A percentile compares a stretch with the other conserved stretches of the same genome.
Conservation (phyloP, 2,888 invertebrate genomes). For the Hirtodrosophila histrioides region DNA sequence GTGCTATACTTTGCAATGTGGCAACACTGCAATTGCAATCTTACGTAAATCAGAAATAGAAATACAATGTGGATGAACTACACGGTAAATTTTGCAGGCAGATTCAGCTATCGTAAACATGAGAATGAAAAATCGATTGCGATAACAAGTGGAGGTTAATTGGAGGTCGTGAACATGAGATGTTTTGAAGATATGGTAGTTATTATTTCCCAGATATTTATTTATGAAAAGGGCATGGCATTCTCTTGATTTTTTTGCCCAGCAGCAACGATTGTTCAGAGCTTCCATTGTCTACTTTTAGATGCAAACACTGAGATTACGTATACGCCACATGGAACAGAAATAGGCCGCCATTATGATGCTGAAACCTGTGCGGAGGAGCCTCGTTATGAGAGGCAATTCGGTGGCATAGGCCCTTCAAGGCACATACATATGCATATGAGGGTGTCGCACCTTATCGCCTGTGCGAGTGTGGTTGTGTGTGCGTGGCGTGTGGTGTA, state of each 20-base stretch:
- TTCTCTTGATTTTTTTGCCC: constrained; percentile 3
- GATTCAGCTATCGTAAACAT: no score
- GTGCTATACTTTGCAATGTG: no score
- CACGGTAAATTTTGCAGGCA: no score
- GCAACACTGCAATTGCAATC: no score
- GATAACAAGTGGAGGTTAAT: no score
- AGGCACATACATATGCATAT: constrained; percentile 18
- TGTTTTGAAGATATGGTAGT: no score
- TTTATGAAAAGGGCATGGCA: no score
- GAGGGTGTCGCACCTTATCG: constrained; percentile 8
- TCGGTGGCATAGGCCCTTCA: constrained; percentile 25
- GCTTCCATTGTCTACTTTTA: constrained; percentile 7
- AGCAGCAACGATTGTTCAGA: background rate
- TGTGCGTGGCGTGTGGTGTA: background rate
- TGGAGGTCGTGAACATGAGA: no score
- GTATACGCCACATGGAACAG: constrained; percentile 27
- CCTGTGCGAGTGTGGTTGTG: background rate
- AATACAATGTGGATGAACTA: no score
- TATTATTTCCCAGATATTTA: no score
- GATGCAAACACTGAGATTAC: constrained; percentile 20
- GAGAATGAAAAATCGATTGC: no score
- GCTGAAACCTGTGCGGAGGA: background rate
- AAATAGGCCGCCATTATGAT: constrained; percentile 6
- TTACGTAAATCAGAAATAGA: no score
- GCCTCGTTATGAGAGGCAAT: constrained; percentile 29